Evolutionary conservation across 2,888 invertebrate species (phyloP).

Genomic region (Eilema sororculum): DNA sequence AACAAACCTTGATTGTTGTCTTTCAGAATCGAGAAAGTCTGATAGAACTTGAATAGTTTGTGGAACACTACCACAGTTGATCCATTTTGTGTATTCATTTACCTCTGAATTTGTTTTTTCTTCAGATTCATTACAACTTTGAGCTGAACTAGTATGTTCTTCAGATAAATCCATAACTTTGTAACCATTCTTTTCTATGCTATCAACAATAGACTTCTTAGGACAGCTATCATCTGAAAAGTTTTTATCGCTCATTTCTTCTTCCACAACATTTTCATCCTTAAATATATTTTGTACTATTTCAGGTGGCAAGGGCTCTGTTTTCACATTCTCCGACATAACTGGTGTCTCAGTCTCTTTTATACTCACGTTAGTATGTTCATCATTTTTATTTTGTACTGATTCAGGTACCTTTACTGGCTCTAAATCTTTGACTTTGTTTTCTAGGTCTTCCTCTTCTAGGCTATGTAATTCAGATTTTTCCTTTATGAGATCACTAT

Average conservation of each 20-base stretch:
- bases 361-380: constrained; percentile 36
- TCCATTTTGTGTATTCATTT: constrained; percentile 30
- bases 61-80: constrained; percentile 27
- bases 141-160: constrained; percentile 17
- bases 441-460: constrained; percentile 41
- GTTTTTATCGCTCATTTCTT: constrained; percentile 27
- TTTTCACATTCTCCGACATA: constrained; percentile 45
- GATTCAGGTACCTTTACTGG: constrained; percentile 59
- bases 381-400: constrained; percentile 65
- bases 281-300: constrained; percentile 75
- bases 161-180: constrained; percentile 11
- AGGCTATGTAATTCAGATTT: constrained; percentile 31
- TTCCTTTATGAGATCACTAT: constrained; percentile 53
- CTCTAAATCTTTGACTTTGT: constrained; percentile 34
- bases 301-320: constrained; percentile 67
- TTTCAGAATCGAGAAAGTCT: constrained; percentile 40
- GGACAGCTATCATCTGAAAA: constrained; percentile 9
- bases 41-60: constrained; percentile 33
- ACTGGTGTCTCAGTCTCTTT: constrained; percentile 48
- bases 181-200: constrained; percentile 35
- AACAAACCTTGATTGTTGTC: constrained; percentile 26
- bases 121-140: constrained; percentile 16
- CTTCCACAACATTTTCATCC: constrained; percentile 36
- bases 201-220: constrained; percentile 15
- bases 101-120: constrained; percentile 19